Percentiles rank a stretch among this genome's conserved stretches.
phyloP scores from a whole-genome alignment of 2,113 vertebrate genomes.

The Microcebus murinus region DNA sequence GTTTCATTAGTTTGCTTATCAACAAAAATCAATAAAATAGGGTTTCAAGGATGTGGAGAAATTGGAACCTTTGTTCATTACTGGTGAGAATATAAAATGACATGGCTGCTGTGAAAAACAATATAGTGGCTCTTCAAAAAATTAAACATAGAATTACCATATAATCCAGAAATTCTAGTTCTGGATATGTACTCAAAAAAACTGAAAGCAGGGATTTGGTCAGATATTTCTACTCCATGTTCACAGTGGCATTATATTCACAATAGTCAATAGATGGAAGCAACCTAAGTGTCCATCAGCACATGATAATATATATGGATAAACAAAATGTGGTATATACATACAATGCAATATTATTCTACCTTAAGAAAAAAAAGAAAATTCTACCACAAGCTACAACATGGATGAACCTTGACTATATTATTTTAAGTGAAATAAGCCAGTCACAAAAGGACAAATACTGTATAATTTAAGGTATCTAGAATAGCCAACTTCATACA shows the following conservation, averaged over 20 bases:
- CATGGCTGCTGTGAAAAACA: background rate
- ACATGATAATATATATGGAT: background rate
- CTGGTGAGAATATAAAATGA: background rate
- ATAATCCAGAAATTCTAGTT: background rate
- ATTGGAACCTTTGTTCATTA: background rate
- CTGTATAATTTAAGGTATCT: background rate
- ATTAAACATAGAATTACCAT: background rate
- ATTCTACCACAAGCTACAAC: background rate
- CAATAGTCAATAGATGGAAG: background rate
- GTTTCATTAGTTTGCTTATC: background rate
- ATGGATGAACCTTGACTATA: background rate
- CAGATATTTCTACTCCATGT: background rate
- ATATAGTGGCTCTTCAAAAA: background rate
- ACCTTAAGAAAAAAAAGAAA: background rate
- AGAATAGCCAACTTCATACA: background rate
- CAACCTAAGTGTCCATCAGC: background rate
- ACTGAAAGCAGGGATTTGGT: background rate
- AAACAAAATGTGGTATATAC: constrained; percentile 7
- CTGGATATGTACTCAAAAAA: background rate
- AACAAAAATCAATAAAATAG: background rate
- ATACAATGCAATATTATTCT: background rate
- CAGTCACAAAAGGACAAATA: background rate
- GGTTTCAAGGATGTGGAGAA: background rate
- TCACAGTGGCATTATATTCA: background rate
- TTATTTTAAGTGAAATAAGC: background rate